A percentile compares a stretch with the other conserved stretches of the same genome.
Conservation (phyloP, 2,888 invertebrate genomes). For the Catocala nupta region DNA sequence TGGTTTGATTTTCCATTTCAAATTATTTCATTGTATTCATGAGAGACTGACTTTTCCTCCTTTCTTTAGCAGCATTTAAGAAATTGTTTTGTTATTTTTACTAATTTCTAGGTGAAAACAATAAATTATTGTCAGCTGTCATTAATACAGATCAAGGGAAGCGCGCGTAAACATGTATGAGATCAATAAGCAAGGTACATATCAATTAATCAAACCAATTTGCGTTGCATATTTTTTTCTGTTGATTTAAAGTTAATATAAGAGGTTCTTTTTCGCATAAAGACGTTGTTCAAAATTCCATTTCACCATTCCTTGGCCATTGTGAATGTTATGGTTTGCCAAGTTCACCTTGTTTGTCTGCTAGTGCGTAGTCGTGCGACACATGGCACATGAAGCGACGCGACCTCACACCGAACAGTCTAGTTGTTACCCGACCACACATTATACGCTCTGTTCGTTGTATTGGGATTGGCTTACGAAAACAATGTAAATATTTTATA, state of each 20-base stretch:
- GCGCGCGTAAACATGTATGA: conserved; percentile 56
- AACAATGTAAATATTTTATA: conserved; percentile 62
- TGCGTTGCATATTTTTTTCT: conserved; percentile 59
- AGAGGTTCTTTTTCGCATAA: conserved; percentile 84
- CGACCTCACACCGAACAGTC: conserved; percentile 40
- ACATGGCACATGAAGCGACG: conserved; percentile 64
- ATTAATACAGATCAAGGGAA: conserved; percentile 52
- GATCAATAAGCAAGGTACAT: conserved; percentile 77
- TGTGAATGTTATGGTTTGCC: conserved; percentile 61
- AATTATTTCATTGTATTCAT: conserved; percentile 77
- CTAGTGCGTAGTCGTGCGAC: conserved; percentile 48
- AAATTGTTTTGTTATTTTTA: conserved; percentile 77
- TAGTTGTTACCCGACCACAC: conserved; percentile 13
- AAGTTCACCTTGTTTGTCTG: conserved; percentile 54
- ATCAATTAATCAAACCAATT: conserved; percentile 74
- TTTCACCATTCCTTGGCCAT: conserved; percentile 55
- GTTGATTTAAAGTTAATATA: conserved; percentile 56
- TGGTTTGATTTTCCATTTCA: conserved; percentile 74
- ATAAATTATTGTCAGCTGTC: conserved; percentile 64
- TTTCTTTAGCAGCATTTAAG: conserved; percentile 83
- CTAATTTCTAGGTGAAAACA: conserved; percentile 62
- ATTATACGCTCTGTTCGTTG: conserved; percentile 37
- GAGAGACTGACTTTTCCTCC: conserved; percentile 83
- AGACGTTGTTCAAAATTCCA: conserved; percentile 83
- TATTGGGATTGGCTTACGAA: conserved; percentile 49